Evolutionary conservation across 2,797 vertebrate genomes (phyloP), one percentile per base, ranked within the genome.

Genomic region (Melanotaenia parkinsoni): DNA sequence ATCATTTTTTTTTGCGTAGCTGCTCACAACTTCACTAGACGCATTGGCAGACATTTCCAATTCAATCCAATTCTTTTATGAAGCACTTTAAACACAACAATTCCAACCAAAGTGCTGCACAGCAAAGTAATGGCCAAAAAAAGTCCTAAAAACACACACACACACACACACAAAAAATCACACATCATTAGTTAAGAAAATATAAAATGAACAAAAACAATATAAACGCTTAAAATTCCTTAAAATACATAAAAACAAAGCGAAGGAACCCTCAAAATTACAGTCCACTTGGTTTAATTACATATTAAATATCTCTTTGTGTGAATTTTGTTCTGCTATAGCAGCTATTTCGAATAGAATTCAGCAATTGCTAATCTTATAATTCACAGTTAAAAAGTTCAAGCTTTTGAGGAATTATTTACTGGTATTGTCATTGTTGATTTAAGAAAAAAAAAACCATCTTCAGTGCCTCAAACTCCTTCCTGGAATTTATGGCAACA

Each of bases 381-480:
- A 16, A 30, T 22, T 50, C 20, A 50, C 18, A 50, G 47, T 1
- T 18, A 18, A 45, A 50, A 50, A 9, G 1, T 3, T 14, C 3
- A 16, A 53, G 11, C 6, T 24, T 24, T 26, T 32, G 9, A 53
- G 11, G 24, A 53, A 56, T 12, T 12, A 26, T 26, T 53, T 30
- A 14, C 24, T 30, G 14, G 28, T 30, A 28, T 16, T 56, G 28
- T 16, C 26, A 28, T 28, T 47, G 20, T 47, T 47, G 16, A 20
- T 47, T 50, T 32, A 57, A 32, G 13, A 16, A 57, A 26, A 50
- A 1, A 24, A 59, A 59, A 59, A 28, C 3, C 3, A 13, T 35
- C 60, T 32, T 30, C 12, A 26, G 53, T 35, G 20, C 22, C 9
- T 63, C 38, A 11, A 59, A 66, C 38, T 66, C 26, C 33, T 69